A percentile compares a stretch with the other conserved stretches of the same genome.
These are phyloP conservation scores for Malurus melanocephalus DNA, from an alignment of 2,113 vertebrate species.

Conservation along the genomic window DNA sequence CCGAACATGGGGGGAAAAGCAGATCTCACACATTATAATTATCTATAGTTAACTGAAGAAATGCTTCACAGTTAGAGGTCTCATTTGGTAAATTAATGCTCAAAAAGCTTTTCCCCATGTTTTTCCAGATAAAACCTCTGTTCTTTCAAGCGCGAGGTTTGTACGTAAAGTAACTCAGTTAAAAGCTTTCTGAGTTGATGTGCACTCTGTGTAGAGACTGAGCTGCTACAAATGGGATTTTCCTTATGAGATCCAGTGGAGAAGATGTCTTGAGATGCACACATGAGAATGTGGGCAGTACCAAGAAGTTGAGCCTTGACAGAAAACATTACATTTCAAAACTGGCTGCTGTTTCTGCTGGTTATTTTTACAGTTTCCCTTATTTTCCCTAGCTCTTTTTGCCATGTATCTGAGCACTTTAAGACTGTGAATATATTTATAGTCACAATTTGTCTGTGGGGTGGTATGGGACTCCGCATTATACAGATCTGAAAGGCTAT, in stretches of 20 bases:
- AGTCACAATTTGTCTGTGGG: background rate
- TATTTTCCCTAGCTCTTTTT: background rate
- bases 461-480: background rate
- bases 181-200: background rate
- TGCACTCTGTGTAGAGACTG: background rate
- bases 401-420: background rate
- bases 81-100: background rate
- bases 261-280: background rate
- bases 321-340: background rate
- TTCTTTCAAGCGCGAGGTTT: background rate
- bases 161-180: background rate
- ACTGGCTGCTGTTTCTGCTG: background rate
- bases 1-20: background rate
- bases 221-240: background rate
- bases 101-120: background rate
- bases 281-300: background rate
- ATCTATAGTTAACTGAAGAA: constrained; percentile 27
- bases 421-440: background rate
- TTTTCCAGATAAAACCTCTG: background rate
- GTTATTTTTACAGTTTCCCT: background rate
- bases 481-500: background rate
- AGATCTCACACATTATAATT: constrained; percentile 35
- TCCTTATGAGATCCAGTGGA: background rate
- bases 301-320: background rate
- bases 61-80: constrained; percentile 9